Base-by-base conservation (phyloP, 2,888 invertebrate species). In the Plemyria rubiginata region DNA sequence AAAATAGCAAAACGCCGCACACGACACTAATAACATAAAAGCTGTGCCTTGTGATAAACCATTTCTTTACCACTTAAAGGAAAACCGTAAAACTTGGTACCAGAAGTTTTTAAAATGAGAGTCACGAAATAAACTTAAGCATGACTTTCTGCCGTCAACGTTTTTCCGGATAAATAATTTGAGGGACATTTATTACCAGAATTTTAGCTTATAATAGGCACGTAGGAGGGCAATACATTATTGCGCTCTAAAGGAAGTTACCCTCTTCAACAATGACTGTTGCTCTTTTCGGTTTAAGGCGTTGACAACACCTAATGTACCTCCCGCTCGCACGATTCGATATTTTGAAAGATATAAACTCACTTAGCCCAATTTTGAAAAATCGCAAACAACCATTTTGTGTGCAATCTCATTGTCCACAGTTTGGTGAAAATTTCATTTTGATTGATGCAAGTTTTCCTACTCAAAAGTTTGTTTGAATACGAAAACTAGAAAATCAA, bases 1-100 rank as follows among this genome's bases (percentile, higher is more conserved):
- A 82, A 83, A 82, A 77, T 75, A 51, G 55, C 60, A 54, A 57
- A 56, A 64, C 78, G 72, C 79, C 75, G 77, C 71, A 73, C 69
- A 65, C 65, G 72, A 73, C 67, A 75, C 73, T 73, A 78, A 77
- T 78, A 77, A 75, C 64, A 62, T 43, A 45, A 55, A 68, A 62
- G 68, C 71, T 66, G 71, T 77, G 75, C 71, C 54, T 62, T 65
- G 56, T 63, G 60, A 68, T 67, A 70, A 72, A 71, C 66, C 62
- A 54, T 62, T 73, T 66, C 70, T 68, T 68, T 72, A 71, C 60
- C 52, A 64, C 65, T 67, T 65, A 69, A 70, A 75, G 72, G 52
- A 40, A 60, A 66, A 63, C 13, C 70, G 66, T 65, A 69, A 63
- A 56, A 67, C 52, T 48, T 45, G 36, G 54, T 70, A 70, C 71